Base-by-base conservation (phyloP, 2,888 invertebrate species). In the Nasonovia ribisnigri region DNA sequence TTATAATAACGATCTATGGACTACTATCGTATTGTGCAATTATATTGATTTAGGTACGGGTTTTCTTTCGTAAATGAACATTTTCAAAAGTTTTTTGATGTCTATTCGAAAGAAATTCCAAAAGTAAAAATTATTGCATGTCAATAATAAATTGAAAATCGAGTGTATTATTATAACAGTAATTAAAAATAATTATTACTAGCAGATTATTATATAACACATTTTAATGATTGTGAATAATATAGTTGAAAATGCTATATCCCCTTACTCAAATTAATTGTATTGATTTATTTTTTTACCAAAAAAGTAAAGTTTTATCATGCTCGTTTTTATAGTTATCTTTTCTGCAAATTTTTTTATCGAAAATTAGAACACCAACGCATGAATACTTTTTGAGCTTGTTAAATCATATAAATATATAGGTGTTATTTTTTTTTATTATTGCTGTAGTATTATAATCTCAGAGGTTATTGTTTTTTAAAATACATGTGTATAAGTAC, bases 211-310 rank as follows among this genome's bases (percentile, higher is more conserved):
- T 20, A 36, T 77, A 36, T 36, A 36, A 20, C 20, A 77, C 36
- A 77, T 67, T 67, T 77, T 77, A 77, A 36, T 77, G 67, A 67
- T 67, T 67, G n/a, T 67, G n/a, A 67, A 67, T 67, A 67, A 67
- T 67, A 67, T 67, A 67, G n/a, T 67, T 16, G 16, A 67, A n/a
- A 5, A 67, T 67, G 16, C 67, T n/a, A 67, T 67, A n/a, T n/a
- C n/a, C n/a, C 5, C 29, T 36, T 77, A 77, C 20, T 77, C 20
- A 36, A 77, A 77, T 77, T 77, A 77, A 36, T 67, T 36, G 67
- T 6, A 67, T 36, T 36, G 3, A 77, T 36, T 67, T 29, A n/a
- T 1, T 36, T 6, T 36, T 36, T 77, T 20, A 20, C 8, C 8
- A 36, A 36, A 36, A 77, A 8, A 36, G 20, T 36, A 1, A 20